phyloP scores from a whole-genome alignment of 2,113 vertebrate species.

The Sisor rabdophorus region DNA sequence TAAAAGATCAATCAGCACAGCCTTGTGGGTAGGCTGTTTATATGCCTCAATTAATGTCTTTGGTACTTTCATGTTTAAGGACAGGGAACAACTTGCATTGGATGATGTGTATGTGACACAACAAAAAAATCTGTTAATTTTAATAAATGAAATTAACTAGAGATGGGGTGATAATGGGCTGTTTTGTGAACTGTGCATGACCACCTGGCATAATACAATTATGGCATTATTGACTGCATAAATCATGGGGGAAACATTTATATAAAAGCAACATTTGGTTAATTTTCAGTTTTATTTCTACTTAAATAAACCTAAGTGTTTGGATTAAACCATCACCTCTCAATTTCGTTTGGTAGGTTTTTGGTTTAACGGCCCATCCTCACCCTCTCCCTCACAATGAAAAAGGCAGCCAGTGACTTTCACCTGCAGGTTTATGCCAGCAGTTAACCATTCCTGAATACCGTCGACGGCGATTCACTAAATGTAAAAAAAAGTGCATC shows the following conservation, averaged over 20 bases:
- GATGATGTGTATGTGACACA: neutral
- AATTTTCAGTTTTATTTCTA: constrained; percentile 49
- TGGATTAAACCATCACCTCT: constrained; percentile 61
- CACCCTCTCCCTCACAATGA: neutral
- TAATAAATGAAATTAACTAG: too few relatives aligned
- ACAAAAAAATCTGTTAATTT: too few relatives aligned
- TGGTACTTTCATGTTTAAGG: neutral
- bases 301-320: constrained; percentile 49
- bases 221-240: too few relatives aligned
- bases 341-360: constrained; percentile 58
- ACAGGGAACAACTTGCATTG: neutral
- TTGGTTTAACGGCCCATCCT: constrained; percentile 50
- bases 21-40: neutral
- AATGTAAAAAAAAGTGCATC: constrained; percentile 88
- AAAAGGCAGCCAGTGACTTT: constrained; percentile 52
- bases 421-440: constrained; percentile 40
- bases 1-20: neutral
- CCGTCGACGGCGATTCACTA: constrained; percentile 56
- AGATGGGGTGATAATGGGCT: too few relatives aligned
- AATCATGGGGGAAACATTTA: too few relatives aligned
- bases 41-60: neutral
- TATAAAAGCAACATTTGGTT: neutral
- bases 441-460: constrained; percentile 60
- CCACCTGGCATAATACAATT: too few relatives aligned
- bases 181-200: too few relatives aligned